These are phyloP conservation scores for Spatulosminthurus flaviceps DNA, from an alignment of 2,888 invertebrate genomes.

Conservation along the genomic window DNA sequence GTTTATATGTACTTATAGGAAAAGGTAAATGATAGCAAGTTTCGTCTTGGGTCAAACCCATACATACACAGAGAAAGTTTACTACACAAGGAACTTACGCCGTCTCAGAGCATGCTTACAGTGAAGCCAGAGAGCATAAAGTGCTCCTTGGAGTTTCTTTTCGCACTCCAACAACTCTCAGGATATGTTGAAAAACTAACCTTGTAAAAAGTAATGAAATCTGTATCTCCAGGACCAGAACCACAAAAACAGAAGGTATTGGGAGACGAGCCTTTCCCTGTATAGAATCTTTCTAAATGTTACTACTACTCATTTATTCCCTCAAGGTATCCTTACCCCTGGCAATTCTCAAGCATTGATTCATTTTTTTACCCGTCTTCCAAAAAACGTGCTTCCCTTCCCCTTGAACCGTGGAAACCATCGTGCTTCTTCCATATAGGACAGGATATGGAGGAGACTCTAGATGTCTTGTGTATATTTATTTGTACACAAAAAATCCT, in stretches of 20 bases:
- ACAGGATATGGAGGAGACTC: no score
- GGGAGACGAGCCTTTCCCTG: not conserved
- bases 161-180: not conserved
- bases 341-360: not conserved
- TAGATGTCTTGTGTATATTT: no score
- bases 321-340: not conserved
- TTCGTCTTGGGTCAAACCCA: not conserved
- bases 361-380: not conserved
- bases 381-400: not conserved
- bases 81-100: not conserved
- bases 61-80: no score
- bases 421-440: no score
- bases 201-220: slow-evolving; percentile 35
- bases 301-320: not conserved
- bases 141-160: slow-evolving; percentile 2
- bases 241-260: slow-evolving; percentile 22
- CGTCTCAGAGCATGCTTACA: slow-evolving; percentile 3
- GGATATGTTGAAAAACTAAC: not conserved
- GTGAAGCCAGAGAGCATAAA: slow-evolving; percentile 1
- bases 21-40: not conserved
- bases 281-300: not conserved
- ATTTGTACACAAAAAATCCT: no score
- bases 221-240: slow-evolving; percentile 21
- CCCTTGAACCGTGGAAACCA: not conserved
- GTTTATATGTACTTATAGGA: not conserved